These are phyloP conservation scores for Hiodon tergisus DNA, from an alignment of 2,113 vertebrate genomes.

Conservation along the genomic window DNA sequence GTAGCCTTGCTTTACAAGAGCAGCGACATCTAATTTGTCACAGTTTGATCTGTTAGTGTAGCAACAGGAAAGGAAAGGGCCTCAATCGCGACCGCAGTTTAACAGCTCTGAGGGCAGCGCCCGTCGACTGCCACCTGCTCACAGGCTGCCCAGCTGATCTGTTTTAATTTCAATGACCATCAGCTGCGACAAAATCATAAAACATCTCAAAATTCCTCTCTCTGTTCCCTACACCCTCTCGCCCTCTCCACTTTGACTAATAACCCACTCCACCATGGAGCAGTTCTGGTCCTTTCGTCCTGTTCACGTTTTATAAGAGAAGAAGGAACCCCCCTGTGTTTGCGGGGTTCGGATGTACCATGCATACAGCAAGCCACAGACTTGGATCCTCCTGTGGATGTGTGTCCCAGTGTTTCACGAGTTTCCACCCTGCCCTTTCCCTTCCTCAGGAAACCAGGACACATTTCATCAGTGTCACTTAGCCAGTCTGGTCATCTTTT, in stretches of 20 bases:
- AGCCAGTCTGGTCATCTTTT: constrained; percentile 75
- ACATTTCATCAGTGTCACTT: constrained; percentile 71
- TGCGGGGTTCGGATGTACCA: too few relatives aligned
- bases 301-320: too few relatives aligned
- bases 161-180: neutral
- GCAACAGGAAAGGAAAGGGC: neutral
- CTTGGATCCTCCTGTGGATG: constrained; percentile 47
- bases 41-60: neutral
- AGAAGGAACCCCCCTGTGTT: too few relatives aligned
- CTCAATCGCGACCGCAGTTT: neutral
- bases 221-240: neutral
- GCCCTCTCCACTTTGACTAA: neutral
- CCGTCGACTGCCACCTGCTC: neutral
- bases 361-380: too few relatives aligned
- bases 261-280: neutral
- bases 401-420: constrained; percentile 54
- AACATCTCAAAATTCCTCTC: neutral
- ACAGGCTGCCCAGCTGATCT: neutral
- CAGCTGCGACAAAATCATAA: neutral
- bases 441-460: constrained; percentile 50
- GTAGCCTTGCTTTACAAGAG: neutral
- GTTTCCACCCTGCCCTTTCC: constrained; percentile 11
- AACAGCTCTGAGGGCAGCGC: neutral
- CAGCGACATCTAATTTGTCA: too few relatives aligned
- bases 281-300: neutral